A percentile compares a stretch with the other conserved stretches of the same genome.
Conservation (phyloP, 1,140 invertebrate species). For the Cecropterus lyciades region DNA sequence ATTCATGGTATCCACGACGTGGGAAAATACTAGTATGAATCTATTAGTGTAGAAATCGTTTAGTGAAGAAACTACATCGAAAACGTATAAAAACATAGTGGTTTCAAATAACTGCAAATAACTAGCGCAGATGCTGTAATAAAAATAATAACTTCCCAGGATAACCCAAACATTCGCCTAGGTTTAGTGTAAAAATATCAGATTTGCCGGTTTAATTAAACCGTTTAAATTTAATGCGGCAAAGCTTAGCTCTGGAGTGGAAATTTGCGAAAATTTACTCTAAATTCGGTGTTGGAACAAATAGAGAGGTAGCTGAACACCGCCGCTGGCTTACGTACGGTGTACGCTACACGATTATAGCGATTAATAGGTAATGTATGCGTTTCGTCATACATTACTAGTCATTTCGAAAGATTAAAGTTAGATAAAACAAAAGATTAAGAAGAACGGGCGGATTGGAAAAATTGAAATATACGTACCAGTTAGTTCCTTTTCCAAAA, state of each 20-base stretch:
- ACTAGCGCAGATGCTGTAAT: not conserved
- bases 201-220: slow-evolving; percentile 50
- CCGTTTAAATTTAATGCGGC: slow-evolving; percentile 49
- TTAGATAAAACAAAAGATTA: too few species aligned
- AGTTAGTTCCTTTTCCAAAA: too few species aligned
- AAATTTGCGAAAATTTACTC: slow-evolving; percentile 54
- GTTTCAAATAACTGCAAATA: not conserved
- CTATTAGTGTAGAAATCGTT: too few species aligned
- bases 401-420: not conserved
- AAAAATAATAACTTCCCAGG: slow-evolving; percentile 5
- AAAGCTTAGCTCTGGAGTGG: slow-evolving; percentile 48
- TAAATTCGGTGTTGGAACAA: slow-evolving; percentile 50
- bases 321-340: slow-evolving; percentile 17
- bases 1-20: too few species aligned
- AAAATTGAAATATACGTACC: too few species aligned
- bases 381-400: too few species aligned
- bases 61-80: too few species aligned
- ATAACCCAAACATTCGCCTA: slow-evolving; percentile 2
- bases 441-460: too few species aligned
- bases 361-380: too few species aligned
- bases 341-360: slow-evolving; percentile 29
- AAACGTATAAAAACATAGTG: too few species aligned
- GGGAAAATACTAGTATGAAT: too few species aligned
- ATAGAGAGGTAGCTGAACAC: slow-evolving; percentile 40
- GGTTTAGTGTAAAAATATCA: slow-evolving; percentile 41